These are phyloP conservation scores for Euphydryas editha DNA, from an alignment of 2,888 invertebrate genomes.

Conservation along the genomic window DNA sequence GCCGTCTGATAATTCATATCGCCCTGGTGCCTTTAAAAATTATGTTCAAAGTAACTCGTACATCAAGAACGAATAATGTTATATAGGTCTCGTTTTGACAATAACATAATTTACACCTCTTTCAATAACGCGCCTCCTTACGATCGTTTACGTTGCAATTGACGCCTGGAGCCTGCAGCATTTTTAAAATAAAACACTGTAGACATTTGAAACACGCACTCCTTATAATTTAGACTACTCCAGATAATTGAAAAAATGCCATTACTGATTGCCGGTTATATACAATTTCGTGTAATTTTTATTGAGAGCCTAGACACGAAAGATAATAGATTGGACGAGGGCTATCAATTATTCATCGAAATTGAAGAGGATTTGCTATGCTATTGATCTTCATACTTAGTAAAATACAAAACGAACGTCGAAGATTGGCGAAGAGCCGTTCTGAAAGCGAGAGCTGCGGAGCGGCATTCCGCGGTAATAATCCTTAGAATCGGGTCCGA, in stretches of 20 bases:
- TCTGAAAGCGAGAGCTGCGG: conserved; percentile 74
- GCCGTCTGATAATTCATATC: conserved; percentile 49
- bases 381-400: not conserved
- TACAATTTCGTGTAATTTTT: not conserved
- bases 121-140: conserved; percentile 53
- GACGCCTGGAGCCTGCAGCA: conserved; percentile 59
- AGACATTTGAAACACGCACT: conserved; percentile 45
- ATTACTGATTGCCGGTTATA: not conserved
- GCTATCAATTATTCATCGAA: conserved; percentile 11
- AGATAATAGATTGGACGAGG: not conserved
- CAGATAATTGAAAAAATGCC: conserved; percentile 34
- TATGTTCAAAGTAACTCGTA: conserved; percentile 49
- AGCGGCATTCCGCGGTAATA: conserved; percentile 77
- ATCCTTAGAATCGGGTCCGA: conserved; percentile 63
- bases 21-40: conserved; percentile 49
- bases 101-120: conserved; percentile 57
- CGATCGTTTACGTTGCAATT: conserved; percentile 61
- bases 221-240: conserved; percentile 55
- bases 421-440: conserved; percentile 46
- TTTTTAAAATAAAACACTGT: conserved; percentile 41
- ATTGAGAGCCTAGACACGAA: not conserved
- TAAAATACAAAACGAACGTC: conserved; percentile 62
- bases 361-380: not conserved
- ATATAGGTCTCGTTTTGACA: conserved; percentile 48
- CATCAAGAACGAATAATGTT: conserved; percentile 51